These are phyloP conservation scores for Ophioderma brevispina DNA, from an alignment of 35 echinoderm and acorn worm genomes.

Conservation along the genomic window DNA sequence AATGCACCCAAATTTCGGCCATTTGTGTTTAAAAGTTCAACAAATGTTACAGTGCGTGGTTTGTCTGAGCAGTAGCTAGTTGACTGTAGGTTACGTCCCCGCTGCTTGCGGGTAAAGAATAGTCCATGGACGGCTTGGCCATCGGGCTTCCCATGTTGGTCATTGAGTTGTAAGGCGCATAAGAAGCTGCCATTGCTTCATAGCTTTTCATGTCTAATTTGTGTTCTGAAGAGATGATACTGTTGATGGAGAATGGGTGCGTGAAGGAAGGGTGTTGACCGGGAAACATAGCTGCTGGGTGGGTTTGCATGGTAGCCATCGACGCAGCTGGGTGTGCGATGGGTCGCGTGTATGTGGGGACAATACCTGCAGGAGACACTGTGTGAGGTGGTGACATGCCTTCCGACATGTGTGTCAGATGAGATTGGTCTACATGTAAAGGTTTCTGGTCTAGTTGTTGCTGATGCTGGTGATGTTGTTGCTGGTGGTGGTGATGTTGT, in stretches of 20 bases:
- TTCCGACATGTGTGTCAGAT: conserved; percentile 15
- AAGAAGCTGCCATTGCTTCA: conserved; percentile 80
- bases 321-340: conserved; percentile 64
- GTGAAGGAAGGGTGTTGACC: conserved; percentile 89
- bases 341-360: conserved; percentile 55
- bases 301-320: conserved; percentile 62
- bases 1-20: neutral
- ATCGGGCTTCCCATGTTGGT: conserved; percentile 68
- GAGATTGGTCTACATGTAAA: neutral
- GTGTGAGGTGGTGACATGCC: conserved; percentile 66
- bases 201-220: conserved; percentile 96
- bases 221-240: conserved; percentile 96
- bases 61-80: conserved; percentile 84
- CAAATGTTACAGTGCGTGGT: conserved; percentile 39
- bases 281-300: conserved; percentile 83
- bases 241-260: conserved; percentile 98
- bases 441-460: conserved; percentile 20
- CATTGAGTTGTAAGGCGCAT: conserved; percentile 87
- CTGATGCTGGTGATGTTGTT: conserved; percentile 60
- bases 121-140: conserved; percentile 89
- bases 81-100: conserved; percentile 93
- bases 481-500: conserved; percentile 47
- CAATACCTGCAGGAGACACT: conserved; percentile 63
- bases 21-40: neutral
- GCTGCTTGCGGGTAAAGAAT: conserved; percentile 63